Percentiles rank a stretch among this genome's conserved stretches.
These are phyloP conservation scores for Halcyon malimbica DNA, from an alignment of 2,113 vertebrate genomes.

Conservation along the genomic window DNA sequence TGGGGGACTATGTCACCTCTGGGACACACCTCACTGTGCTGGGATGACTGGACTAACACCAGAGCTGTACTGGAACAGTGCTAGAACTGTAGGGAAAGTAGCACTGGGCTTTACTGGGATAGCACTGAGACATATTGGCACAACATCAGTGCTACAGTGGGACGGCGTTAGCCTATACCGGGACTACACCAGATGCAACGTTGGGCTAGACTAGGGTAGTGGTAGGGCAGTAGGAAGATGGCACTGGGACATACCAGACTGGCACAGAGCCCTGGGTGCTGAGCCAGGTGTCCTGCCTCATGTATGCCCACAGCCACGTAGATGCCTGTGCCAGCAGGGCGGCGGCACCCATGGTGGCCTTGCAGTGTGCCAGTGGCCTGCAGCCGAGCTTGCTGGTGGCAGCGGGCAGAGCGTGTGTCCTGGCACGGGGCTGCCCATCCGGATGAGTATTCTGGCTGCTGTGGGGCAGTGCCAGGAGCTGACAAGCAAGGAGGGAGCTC, in stretches of 20 bases:
- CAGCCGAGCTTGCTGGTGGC: neutral
- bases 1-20: neutral
- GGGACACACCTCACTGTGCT: neutral
- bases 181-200: neutral
- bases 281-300: neutral
- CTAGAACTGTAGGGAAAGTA: neutral
- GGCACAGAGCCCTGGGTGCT: neutral
- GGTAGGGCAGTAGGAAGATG: neutral
- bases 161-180: neutral
- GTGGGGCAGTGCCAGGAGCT: slow-evolving; percentile 33
- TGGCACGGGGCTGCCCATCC: slow-evolving; percentile 17
- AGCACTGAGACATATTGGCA: neutral
- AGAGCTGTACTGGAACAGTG: neutral
- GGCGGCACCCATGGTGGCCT: neutral
- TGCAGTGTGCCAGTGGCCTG: neutral
- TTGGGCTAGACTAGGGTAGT: neutral
- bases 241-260: neutral
- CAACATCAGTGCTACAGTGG: rapidly evolving
- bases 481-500: neutral
- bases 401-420: neutral
- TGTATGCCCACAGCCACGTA: rapidly evolving
- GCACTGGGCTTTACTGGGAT: neutral
- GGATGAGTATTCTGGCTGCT: slow-evolving; percentile 18
- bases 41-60: neutral
- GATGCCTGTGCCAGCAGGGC: neutral